Percentiles rank a stretch among this genome's conserved stretches.
Evolutionary conservation across 2,888 invertebrate genomes (phyloP).

Genomic region (Hoplodrina ambigua): DNA sequence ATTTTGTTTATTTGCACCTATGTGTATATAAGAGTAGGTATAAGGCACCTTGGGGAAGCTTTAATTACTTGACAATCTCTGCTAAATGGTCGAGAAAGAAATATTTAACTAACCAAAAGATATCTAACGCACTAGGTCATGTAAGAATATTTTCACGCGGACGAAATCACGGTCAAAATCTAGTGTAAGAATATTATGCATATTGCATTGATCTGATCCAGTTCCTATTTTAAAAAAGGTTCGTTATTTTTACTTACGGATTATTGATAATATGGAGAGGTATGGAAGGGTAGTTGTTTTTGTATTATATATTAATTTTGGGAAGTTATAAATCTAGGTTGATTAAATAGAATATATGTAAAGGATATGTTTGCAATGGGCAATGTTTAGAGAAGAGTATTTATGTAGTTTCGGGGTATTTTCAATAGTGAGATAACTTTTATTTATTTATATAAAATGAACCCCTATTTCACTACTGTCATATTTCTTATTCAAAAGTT

Average conservation of each 20-base stretch:
- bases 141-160: constrained; percentile 15
- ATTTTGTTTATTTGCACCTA: constrained; percentile 85
- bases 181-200: constrained; percentile 31
- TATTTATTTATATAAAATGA: too few relatives aligned
- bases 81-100: constrained; percentile 67
- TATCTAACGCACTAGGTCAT: constrained; percentile 51
- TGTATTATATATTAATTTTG: too few relatives aligned
- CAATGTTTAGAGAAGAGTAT: too few relatives aligned
- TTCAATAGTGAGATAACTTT: too few relatives aligned
- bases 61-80: constrained; percentile 69
- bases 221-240: not conserved
- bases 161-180: not conserved
- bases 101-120: constrained; percentile 11
- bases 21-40: constrained; percentile 70
- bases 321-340: too few relatives aligned
- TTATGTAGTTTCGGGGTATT: too few relatives aligned
- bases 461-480: too few relatives aligned
- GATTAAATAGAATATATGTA: too few relatives aligned
- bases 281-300: too few relatives aligned
- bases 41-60: constrained; percentile 87
- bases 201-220: constrained; percentile 41
- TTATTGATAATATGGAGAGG: too few relatives aligned
- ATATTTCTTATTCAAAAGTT: too few relatives aligned
- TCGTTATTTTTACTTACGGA: not conserved
- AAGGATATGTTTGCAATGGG: too few relatives aligned